Evolutionary conservation across 2,113 vertebrate species (phyloP).

Genomic region (Glaucomys volans): DNA sequence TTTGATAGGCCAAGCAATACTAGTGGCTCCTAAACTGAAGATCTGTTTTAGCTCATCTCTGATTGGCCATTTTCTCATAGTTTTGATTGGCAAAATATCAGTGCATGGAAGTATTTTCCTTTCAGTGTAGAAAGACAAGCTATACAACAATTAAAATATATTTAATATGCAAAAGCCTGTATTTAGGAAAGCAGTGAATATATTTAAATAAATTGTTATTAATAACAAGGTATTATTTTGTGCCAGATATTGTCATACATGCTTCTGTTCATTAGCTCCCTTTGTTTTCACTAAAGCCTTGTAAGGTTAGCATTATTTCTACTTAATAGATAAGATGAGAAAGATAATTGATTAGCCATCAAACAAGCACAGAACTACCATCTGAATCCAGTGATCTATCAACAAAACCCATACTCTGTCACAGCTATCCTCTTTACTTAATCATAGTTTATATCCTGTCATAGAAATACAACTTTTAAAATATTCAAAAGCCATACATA

Average conservation of each 20-base stretch:
- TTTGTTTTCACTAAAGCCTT: not conserved
- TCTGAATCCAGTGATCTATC: not conserved
- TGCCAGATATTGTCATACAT: not conserved
- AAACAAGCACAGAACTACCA: not conserved
- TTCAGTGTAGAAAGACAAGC: not conserved
- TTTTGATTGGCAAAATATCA: not conserved
- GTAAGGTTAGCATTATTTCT: not conserved
- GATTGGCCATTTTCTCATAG: not conserved
- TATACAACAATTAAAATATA: not conserved
- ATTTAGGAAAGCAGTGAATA: not conserved
- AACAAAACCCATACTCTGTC: not conserved
- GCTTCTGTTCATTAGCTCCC: not conserved
- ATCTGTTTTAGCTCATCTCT: not conserved
- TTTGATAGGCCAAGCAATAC: not conserved
- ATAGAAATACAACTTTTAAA: conserved; percentile 2
- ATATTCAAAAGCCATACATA: not conserved
- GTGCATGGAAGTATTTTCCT: not conserved
- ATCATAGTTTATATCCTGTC: not conserved
- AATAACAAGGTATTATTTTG: not conserved
- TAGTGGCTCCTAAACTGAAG: not conserved
- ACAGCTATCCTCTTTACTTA: not conserved
- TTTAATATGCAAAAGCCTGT: not conserved
- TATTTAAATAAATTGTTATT: not conserved
- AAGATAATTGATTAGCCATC: not conserved
- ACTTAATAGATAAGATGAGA: not conserved